These are phyloP conservation scores for Brachyrhaphis roseni DNA, from an alignment of 2,797 vertebrate genomes.

Conservation along the genomic window DNA sequence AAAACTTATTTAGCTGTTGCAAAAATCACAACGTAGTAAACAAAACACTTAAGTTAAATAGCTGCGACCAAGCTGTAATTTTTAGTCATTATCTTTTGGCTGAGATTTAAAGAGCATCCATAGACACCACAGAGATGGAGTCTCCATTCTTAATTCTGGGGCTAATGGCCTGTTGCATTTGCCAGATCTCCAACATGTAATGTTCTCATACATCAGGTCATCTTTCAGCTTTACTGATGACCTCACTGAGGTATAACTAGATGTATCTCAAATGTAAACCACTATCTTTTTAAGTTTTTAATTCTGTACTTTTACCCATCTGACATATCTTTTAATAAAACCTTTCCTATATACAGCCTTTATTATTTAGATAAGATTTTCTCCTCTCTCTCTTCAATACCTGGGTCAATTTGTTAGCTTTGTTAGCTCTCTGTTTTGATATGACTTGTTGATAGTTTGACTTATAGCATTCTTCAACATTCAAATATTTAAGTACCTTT, in stretches of 20 bases:
- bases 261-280: not conserved
- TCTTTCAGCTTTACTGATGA: not conserved
- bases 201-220: not conserved
- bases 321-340: not conserved
- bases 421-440: not conserved
- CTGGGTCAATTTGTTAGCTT: not conserved
- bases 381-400: not conserved
- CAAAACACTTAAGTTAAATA: slow-evolving; percentile 15
- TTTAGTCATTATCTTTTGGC: not conserved
- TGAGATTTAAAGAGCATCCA: not conserved
- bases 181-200: slow-evolving; percentile 3
- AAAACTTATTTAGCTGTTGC: not conserved
- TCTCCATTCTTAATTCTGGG: not conserved
- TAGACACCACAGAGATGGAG: not conserved
- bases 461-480: not conserved
- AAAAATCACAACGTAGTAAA: slow-evolving; percentile 2
- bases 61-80: not conserved
- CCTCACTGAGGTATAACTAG: not conserved
- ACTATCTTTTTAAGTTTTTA: not conserved
- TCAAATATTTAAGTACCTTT: not conserved
- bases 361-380: not conserved
- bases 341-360: not conserved
- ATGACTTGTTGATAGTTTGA: not conserved
- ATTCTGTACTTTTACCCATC: not conserved
- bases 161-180: not conserved